These are phyloP conservation scores for Macquaria ambigua DNA, from an alignment of 2,113 vertebrate species.

Conservation along the genomic window DNA sequence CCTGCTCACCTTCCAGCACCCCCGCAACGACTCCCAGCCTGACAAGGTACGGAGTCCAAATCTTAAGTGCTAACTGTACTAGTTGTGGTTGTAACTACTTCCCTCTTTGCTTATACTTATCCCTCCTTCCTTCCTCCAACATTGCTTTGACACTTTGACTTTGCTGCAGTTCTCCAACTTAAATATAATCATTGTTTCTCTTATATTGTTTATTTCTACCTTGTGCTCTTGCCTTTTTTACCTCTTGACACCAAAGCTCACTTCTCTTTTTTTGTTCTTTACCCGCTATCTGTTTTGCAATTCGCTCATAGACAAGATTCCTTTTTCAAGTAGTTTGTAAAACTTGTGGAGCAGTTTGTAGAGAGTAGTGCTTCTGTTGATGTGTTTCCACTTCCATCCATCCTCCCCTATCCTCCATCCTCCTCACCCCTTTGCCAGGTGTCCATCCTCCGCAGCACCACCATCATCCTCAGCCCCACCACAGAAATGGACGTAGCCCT, in stretches of 20 bases:
- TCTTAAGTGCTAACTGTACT: slow-evolving; percentile 48
- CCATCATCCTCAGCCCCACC: slow-evolving; percentile 90
- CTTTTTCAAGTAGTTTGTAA: slow-evolving; percentile 44
- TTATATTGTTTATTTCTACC: neutral
- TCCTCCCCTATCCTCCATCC: slow-evolving; percentile 57
- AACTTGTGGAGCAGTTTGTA: slow-evolving; percentile 57
- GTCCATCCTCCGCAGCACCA: slow-evolving; percentile 89
- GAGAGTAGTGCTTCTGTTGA: slow-evolving; percentile 74
- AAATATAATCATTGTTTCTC: neutral
- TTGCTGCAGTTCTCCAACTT: slow-evolving; percentile 19
- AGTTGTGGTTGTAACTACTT: slow-evolving; percentile 56
- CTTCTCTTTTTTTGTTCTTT: neutral
- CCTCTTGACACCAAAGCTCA: slow-evolving; percentile 13
- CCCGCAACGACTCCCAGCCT: slow-evolving; percentile 93
- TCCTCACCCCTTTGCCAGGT: slow-evolving; percentile 80
- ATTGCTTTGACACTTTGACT: slow-evolving; percentile 26
- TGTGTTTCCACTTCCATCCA: slow-evolving; percentile 71
- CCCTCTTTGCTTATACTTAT: slow-evolving; percentile 55
- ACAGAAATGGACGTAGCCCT: slow-evolving; percentile 91
- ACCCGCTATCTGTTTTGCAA: slow-evolving; percentile 35
- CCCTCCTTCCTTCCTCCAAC: slow-evolving; percentile 73
- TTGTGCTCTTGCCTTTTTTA: slow-evolving; percentile 24
- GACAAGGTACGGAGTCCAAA: slow-evolving; percentile 89
- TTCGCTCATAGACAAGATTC: slow-evolving; percentile 35
- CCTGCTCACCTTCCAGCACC: slow-evolving; percentile 94